Conservation (phyloP, 2,797 vertebrate genomes). For the Delichon dasypus region DNA sequence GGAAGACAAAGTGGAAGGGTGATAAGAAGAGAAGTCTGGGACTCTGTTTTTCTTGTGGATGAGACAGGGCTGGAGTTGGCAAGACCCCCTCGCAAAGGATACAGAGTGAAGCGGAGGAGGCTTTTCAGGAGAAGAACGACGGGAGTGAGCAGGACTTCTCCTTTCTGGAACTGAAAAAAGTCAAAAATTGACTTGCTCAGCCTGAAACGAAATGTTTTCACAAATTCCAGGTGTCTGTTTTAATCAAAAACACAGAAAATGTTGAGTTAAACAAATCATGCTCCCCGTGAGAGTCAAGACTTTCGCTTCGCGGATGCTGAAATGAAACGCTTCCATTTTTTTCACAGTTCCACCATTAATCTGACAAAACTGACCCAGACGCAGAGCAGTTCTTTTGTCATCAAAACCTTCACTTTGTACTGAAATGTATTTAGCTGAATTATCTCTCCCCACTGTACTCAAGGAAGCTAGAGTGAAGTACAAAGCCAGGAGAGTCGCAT, state of each 20-base stretch:
- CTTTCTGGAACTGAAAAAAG: background rate
- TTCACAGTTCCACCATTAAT: background rate
- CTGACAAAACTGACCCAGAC: background rate
- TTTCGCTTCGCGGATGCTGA: background rate
- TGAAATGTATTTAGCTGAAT: background rate
- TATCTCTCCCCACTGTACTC: background rate
- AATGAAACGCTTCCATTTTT: background rate
- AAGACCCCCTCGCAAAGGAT: background rate
- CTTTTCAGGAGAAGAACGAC: background rate
- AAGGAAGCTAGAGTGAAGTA: background rate
- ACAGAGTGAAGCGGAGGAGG: background rate
- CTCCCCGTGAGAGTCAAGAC: background rate
- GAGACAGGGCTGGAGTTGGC: accelerated
- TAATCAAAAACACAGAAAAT: background rate
- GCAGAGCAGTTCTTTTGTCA: background rate
- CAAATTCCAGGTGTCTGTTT: background rate
- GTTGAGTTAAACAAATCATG: background rate
- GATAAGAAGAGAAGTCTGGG: background rate
- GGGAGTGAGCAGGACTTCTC: background rate
- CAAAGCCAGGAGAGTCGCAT: background rate
- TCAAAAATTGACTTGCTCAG: background rate
- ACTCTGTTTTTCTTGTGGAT: background rate
- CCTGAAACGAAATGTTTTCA: background rate
- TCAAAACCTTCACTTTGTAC: background rate
- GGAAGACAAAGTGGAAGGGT: background rate